Evolutionary conservation across 2,888 invertebrate genomes (phyloP), one percentile per base, ranked within the genome.

Genomic region (Lottia gigantea): DNA sequence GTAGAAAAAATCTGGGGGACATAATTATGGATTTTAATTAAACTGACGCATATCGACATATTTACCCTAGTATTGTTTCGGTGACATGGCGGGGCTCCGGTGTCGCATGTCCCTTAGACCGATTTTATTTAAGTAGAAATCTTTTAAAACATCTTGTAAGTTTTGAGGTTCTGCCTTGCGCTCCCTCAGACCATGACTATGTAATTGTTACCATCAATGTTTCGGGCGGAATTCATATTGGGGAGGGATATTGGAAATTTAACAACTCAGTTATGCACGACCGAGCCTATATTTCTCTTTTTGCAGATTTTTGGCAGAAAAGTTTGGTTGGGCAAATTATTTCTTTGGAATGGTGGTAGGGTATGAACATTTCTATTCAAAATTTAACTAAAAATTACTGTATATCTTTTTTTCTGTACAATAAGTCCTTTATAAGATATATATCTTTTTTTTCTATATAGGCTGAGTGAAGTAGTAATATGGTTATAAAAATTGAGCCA

Each of bases 281-380:
- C 19, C 55, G 55, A 16, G 55, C 55, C 12, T 55, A 45, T 45
- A 61, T 64, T 19, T 55, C 55, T 55, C 40, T 65, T 64, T 55
- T 26, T 49, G 31, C 23, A 7, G 25, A 16, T 19, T 65, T 31
- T 55, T 31, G n/a, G 25, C 40, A n/a, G n/a, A n/a, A n/a, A n/a
- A n/a, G n/a, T n/a, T n/a, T n/a, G n/a, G n/a, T n/a, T n/a, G n/a
- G n/a, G n/a, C n/a, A n/a, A n/a, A n/a, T n/a, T n/a, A n/a, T n/a
- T n/a, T n/a, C n/a, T n/a, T n/a, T n/a, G n/a, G n/a, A n/a, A n/a
- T n/a, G n/a, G n/a, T n/a, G n/a, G n/a, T n/a, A n/a, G n/a, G n/a
- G n/a, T n/a, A n/a, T n/a, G n/a, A n/a, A n/a, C n/a, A n/a, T n/a
- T n/a, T n/a, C n/a, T n/a, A n/a, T n/a, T n/a, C n/a, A n/a, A n/a